phyloP scores from a whole-genome alignment of 2,113 vertebrate genomes.

The Lichenostomus cassidix region DNA sequence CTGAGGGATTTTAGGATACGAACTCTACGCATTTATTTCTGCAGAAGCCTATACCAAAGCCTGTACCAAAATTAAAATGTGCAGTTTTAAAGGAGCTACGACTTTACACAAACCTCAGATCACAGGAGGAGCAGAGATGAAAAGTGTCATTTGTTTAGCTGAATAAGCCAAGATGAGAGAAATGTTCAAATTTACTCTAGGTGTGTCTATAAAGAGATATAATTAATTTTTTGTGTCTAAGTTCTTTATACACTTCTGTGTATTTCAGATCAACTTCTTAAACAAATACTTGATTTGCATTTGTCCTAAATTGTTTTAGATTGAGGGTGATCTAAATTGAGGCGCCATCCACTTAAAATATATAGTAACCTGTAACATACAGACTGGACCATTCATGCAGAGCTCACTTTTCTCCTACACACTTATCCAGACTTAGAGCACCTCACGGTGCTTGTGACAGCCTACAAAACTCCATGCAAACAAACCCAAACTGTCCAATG shows the following conservation, averaged over 20 bases:
- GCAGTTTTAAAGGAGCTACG: neutral
- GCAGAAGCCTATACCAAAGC: neutral
- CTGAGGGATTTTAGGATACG: neutral
- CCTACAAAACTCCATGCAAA: neutral
- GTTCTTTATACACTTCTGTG: neutral
- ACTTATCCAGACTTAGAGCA: neutral
- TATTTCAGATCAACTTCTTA: neutral
- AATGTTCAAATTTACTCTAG: neutral
- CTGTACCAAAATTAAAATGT: neutral
- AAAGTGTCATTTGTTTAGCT: neutral
- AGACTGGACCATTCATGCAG: neutral
- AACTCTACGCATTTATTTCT: neutral
- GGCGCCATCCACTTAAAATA: neutral
- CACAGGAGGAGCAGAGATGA: neutral
- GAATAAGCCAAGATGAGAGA: neutral
- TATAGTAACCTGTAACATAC: neutral
- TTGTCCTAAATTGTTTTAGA: neutral
- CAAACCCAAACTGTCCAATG: neutral
- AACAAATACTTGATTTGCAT: neutral
- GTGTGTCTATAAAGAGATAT: neutral
- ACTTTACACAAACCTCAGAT: neutral
- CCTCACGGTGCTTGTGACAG: neutral
- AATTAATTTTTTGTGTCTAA: neutral
- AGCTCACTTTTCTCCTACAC: neutral
- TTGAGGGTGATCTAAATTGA: neutral